A percentile compares a stretch with the other conserved stretches of the same genome.
These are phyloP conservation scores for Andrena chrysosceles DNA, from an alignment of 2,888 invertebrate species.

Conservation along the genomic window DNA sequence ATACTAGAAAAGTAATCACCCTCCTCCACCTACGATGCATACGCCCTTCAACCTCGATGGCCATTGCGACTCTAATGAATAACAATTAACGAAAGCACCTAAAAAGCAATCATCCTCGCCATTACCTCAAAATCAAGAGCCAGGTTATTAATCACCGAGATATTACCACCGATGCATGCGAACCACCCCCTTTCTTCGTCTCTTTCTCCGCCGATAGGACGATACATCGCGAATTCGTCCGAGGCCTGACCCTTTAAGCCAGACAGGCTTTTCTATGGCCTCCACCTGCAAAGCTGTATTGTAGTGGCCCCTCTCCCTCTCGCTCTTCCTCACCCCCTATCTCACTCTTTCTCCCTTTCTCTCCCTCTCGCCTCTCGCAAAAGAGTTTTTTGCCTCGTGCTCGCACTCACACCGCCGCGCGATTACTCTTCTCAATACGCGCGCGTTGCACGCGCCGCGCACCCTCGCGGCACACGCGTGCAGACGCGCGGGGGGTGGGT, in stretches of 20 bases:
- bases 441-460: conserved; percentile 8
- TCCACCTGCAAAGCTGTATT: conserved; percentile 77
- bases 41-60: not conserved
- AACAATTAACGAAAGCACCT: conserved; percentile 20
- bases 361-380: conserved; percentile 66
- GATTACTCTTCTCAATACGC: conserved; percentile 49
- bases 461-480: conserved; percentile 26
- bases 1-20: not conserved
- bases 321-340: conserved; percentile 11
- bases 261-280: conserved; percentile 83
- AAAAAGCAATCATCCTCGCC: not conserved
- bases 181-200: not conserved
- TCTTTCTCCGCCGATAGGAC: conserved; percentile 39
- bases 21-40: not conserved
- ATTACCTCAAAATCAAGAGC: conserved; percentile 17
- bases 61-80: not conserved
- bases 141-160: conserved; percentile 45
- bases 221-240: conserved; percentile 65
- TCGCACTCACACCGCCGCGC: conserved; percentile 65
- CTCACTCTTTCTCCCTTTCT: conserved; percentile 18
- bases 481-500: conserved; percentile 10
- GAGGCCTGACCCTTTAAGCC: conserved; percentile 83
- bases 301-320: conserved; percentile 49
- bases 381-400: conserved; percentile 73
- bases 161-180: conserved; percentile 44